Evolutionary conservation across 1,140 invertebrate species (phyloP).

Genomic region (Cydia fagiglandana): DNA sequence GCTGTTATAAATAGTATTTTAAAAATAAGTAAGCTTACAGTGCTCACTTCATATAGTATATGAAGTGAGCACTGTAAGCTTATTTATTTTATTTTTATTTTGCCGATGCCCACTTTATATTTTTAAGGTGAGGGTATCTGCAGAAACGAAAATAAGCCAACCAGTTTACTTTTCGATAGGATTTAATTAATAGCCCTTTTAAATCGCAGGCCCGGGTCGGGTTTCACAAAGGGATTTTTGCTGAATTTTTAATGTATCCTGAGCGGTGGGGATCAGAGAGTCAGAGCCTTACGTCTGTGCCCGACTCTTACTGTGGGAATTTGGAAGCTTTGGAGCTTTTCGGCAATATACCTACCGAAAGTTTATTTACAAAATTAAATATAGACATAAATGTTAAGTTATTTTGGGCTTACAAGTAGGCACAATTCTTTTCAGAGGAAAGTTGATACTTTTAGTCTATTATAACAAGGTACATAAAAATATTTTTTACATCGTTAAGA

Average conservation of each 20-base stretch:
- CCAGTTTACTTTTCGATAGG: background rate
- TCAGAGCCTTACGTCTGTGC: background rate
- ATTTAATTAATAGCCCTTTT: conserved; percentile 32
- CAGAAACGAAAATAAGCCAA: conserved; percentile 6
- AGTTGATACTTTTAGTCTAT: too few relatives aligned
- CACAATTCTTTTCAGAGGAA: too few relatives aligned
- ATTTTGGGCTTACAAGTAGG: too few relatives aligned
- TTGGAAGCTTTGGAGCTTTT: background rate
- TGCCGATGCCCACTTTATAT: background rate
- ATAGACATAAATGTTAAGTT: too few relatives aligned
- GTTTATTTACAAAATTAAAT: too few relatives aligned
- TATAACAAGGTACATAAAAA: too few relatives aligned
- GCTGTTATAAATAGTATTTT: too few relatives aligned
- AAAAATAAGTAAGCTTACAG: too few relatives aligned
- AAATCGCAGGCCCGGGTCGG: background rate
- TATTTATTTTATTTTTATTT: background rate
- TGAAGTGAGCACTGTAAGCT: background rate
- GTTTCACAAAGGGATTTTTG: conserved; percentile 22
- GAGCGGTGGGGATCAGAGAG: conserved; percentile 6
- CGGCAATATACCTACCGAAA: background rate
- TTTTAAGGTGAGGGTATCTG: background rate
- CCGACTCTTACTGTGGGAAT: background rate
- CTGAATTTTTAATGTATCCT: conserved; percentile 29
- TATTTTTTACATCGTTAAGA: too few relatives aligned
- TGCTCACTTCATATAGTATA: too few relatives aligned